Evolutionary conservation across 2,797 vertebrate species (phyloP).

Genomic region (Ficedula albicollis): DNA sequence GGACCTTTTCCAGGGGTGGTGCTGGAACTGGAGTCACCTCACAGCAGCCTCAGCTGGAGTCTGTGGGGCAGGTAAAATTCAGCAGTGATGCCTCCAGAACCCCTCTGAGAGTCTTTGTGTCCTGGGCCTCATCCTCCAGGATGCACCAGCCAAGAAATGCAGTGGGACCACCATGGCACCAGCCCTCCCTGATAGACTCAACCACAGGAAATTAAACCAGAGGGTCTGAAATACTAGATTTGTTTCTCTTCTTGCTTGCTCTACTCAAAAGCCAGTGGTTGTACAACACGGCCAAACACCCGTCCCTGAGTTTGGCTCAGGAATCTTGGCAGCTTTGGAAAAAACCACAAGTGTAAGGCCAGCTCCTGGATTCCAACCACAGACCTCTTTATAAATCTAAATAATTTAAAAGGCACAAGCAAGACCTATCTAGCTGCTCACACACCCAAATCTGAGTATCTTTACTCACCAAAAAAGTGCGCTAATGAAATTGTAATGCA

Average conservation of each 20-base stretch:
- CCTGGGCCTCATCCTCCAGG: neutral
- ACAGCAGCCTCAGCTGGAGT: neutral
- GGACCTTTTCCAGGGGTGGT: neutral
- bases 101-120: neutral
- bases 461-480: neutral
- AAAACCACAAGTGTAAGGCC: neutral
- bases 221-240: neutral
- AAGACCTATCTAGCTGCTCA: neutral
- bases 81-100: neutral
- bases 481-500: constrained; percentile 40
- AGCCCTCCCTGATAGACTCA: neutral
- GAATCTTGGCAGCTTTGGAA: neutral
- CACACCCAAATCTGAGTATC: neutral
- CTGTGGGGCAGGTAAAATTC: neutral
- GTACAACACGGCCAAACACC: neutral
- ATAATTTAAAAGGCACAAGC: neutral
- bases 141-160: neutral
- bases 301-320: rapidly evolving
- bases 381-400: neutral
- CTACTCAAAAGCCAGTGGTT: neutral
- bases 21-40: neutral
- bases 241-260: neutral
- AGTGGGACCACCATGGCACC: neutral
- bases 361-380: neutral
- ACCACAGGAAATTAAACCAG: neutral